Conservation (phyloP, 2,797 vertebrate species). For the Gallinago stenura region DNA sequence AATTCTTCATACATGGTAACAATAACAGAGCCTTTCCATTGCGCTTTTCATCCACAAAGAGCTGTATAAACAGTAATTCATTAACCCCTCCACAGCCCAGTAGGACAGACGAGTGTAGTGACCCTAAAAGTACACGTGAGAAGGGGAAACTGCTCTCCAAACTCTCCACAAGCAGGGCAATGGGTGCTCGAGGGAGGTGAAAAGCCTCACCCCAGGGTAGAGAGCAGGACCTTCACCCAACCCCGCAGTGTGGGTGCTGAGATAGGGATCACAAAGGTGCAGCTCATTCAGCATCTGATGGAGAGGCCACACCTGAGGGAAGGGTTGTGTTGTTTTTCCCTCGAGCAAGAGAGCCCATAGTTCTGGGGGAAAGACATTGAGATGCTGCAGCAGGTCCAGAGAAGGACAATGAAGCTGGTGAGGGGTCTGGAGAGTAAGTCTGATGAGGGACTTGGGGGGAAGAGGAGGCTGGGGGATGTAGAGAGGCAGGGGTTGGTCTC, state of each 20-base stretch:
- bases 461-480: too few relatives aligned
- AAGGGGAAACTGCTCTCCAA: not conserved
- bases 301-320: not conserved
- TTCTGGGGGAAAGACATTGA: not conserved
- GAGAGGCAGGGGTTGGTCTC: too few relatives aligned
- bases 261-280: not conserved
- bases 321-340: not conserved
- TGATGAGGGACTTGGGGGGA: too few relatives aligned
- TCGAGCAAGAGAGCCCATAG: too few relatives aligned
- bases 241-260: not conserved
- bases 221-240: not conserved
- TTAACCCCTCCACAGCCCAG: not conserved
- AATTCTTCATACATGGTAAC: not conserved
- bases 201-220: not conserved
- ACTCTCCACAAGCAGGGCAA: not conserved
- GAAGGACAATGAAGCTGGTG: too few relatives aligned
- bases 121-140: fast-evolving
- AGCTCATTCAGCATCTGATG: not conserved
- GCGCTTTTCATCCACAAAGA: conserved; percentile 13
- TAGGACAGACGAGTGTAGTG: fast-evolving
- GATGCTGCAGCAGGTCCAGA: too few relatives aligned
- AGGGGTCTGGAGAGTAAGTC: too few relatives aligned
- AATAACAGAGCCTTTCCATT: conserved; percentile 12
- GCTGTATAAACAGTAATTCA: not conserved
- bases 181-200: not conserved